Evolutionary conservation across 2,888 invertebrate genomes (phyloP), one percentile per base, ranked within the genome.

Genomic region (Parapristionchus giblindavisi): DNA sequence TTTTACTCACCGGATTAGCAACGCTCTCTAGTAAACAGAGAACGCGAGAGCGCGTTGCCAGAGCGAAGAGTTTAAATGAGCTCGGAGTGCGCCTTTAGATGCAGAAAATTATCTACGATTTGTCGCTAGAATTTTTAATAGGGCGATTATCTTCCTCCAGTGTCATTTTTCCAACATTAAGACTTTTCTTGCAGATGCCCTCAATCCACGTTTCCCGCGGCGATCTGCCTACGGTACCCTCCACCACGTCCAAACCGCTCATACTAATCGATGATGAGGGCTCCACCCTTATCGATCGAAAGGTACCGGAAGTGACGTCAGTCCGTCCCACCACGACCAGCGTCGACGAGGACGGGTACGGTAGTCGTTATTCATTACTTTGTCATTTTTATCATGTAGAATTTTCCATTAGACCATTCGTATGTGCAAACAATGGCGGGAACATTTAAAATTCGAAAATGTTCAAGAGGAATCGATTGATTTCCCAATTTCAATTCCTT

Each of bases 381-480:
- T 24, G n/a, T 40, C 24, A 43, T 5, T n/a, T 38, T 61, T 36
- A 38, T 38, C 17, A 17, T 8, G 24, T 17, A 38, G 21, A 61
- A 36, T 6, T 21, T n/a, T 6, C n/a, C n/a, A n/a, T n/a, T n/a
- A n/a, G n/a, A n/a, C n/a, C n/a, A n/a, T n/a, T n/a, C n/a, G n/a
- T n/a, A n/a, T n/a, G n/a, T n/a, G n/a, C n/a, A n/a, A n/a, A n/a
- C n/a, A n/a, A n/a, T 54, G 6, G 27, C 8, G 6, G 24, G n/a
- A 14, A 17, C 43, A 29, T 58, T 6, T 58, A 24, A 58, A 29
- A 24, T 32, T 29, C 32, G 32, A 21, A n/a, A n/a, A 6, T 8
- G 24, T 58, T 40, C 0, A 32, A 72, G 72, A 8, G 60, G 72
- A 17, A 38, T 79, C n/a, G n/a, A n/a, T n/a, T n/a, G n/a, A n/a